Evolutionary conservation across 1,140 invertebrate genomes (phyloP).

Genomic region (Papilio polytes): DNA sequence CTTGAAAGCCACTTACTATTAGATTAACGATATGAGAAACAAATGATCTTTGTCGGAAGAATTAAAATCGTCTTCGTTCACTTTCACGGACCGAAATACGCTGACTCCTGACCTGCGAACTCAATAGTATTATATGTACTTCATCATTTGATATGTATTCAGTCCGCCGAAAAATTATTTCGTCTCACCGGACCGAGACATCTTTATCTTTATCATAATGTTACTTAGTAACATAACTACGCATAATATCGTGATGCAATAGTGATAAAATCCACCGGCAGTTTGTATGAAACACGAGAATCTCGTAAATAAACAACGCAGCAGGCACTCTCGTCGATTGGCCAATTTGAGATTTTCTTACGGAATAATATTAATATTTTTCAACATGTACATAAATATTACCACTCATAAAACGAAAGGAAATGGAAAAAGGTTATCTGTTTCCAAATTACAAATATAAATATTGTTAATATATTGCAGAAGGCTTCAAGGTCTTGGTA

Average conservation of each 20-base stretch:
- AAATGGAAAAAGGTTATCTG: conserved; percentile 13
- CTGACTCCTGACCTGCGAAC: too few species aligned
- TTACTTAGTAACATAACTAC: background rate
- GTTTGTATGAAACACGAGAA: conserved; percentile 2
- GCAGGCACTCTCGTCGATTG: background rate
- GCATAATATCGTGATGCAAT: background rate
- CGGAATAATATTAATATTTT: conserved; percentile 17
- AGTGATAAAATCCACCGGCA: background rate
- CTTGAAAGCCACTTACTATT: background rate
- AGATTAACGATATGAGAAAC: background rate
- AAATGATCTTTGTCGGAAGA: background rate
- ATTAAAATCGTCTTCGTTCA: background rate
- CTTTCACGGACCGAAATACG: background rate
- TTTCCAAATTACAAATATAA: conserved; percentile 16
- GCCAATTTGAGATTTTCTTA: conserved; percentile 20
- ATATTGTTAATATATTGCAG: background rate
- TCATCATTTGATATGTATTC: too few species aligned
- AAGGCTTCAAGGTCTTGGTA: background rate
- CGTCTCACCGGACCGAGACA: too few species aligned
- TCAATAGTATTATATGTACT: background rate
- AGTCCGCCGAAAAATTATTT: too few species aligned
- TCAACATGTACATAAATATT: conserved; percentile 8
- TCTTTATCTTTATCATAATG: too few species aligned
- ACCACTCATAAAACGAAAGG: conserved; percentile 12
- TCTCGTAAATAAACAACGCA: background rate